A percentile compares a stretch with the other conserved stretches of the same genome.
These are phyloP conservation scores for Luscinia megarhynchos DNA, from an alignment of 2,797 vertebrate genomes.

Conservation along the genomic window DNA sequence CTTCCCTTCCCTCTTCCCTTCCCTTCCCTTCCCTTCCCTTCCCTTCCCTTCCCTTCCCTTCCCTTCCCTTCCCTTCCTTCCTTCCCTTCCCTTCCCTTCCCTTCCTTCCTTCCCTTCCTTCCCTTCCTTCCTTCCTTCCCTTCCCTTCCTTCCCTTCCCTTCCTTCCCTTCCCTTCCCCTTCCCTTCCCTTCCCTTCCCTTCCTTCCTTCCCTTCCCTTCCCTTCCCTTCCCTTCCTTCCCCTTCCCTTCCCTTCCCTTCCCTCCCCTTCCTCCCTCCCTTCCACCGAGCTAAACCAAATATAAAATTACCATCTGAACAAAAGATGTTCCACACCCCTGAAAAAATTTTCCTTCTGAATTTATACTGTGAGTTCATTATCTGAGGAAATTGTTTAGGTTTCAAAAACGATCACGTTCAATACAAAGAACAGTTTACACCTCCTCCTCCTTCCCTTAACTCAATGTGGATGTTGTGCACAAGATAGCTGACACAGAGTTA, in stretches of 20 bases:
- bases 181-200: not conserved
- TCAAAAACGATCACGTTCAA: not conserved
- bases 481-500: constrained; percentile 20
- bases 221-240: no score
- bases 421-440: not conserved
- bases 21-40: no score
- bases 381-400: constrained; percentile 46
- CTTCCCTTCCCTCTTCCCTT: no score
- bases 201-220: no score
- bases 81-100: no score
- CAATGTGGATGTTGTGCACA: not conserved
- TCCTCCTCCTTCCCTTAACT: constrained; percentile 34
- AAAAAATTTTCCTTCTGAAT: constrained; percentile 26
- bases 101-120: no score
- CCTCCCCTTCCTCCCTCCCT: no score
- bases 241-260: no score
- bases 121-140: no score
- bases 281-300: not conserved
- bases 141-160: no score
- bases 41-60: no score
- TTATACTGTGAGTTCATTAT: constrained; percentile 68
- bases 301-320: constrained; percentile 54
- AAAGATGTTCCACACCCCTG: constrained; percentile 39
- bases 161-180: no score
- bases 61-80: not conserved